Percentiles rank a stretch among this genome's conserved stretches.
These are phyloP conservation scores for Tragelaphus imberbis DNA, from an alignment of 2,113 vertebrate species.

Conservation along the genomic window DNA sequence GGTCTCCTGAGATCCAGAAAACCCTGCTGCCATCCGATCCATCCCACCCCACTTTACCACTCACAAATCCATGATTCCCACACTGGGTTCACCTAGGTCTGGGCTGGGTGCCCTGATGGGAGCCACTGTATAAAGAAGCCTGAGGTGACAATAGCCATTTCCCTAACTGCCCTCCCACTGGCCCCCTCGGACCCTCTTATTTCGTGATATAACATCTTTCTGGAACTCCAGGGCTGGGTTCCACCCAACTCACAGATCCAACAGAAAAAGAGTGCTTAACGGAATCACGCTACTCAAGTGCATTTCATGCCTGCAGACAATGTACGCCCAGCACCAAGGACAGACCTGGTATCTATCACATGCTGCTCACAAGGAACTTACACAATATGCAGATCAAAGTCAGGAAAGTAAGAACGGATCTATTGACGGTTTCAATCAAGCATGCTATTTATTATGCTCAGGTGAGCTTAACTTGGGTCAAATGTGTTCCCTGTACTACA, in stretches of 20 bases:
- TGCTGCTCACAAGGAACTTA: not conserved
- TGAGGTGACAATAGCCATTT: not conserved
- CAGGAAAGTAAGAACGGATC: not conserved
- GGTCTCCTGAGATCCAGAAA: not conserved
- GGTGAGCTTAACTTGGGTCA: not conserved
- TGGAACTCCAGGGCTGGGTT: not conserved
- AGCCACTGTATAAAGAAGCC: too few relatives aligned
- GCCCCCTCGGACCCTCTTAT: not conserved
- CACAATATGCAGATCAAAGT: not conserved
- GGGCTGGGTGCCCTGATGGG: not conserved
- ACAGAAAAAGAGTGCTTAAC: rapidly evolving
- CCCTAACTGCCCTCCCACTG: not conserved
- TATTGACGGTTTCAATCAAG: not conserved
- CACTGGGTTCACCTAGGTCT: rapidly evolving
- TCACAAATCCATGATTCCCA: not conserved
- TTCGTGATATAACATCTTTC: not conserved
- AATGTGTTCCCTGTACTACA: not conserved
- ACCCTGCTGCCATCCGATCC: rapidly evolving
- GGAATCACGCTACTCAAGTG: not conserved
- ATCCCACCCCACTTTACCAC: too few relatives aligned
- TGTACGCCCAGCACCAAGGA: not conserved
- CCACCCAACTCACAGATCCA: not conserved
- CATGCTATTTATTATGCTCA: rapidly evolving
- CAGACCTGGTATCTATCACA: not conserved
- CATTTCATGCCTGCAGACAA: rapidly evolving